Evolutionary conservation across 2,113 vertebrate species (phyloP).

Genomic region (Dromas ardeola): DNA sequence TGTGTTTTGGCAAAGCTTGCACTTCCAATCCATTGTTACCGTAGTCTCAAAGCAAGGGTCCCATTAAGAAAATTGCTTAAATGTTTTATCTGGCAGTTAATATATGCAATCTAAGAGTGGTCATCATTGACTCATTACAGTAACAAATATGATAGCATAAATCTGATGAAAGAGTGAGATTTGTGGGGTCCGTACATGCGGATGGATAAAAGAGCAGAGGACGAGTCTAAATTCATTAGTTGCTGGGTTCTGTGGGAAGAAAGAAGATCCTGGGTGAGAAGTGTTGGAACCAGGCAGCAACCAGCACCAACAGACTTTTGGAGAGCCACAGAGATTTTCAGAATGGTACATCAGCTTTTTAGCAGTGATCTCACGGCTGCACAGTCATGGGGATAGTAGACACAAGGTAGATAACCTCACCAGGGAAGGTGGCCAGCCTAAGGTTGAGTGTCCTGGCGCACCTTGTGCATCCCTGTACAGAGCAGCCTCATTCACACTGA

Average conservation of each 20-base stretch:
- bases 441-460: neutral
- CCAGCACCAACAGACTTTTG: neutral
- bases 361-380: neutral
- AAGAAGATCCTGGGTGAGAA: neutral
- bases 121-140: neutral
- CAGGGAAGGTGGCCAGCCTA: neutral
- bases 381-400: neutral
- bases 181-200: neutral
- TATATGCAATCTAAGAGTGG: neutral
- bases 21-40: neutral
- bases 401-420: neutral
- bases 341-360: neutral
- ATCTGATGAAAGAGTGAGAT: neutral
- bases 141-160: neutral
- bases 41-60: neutral
- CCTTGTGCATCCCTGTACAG: neutral
- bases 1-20: neutral
- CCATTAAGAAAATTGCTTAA: conserved; percentile 13
- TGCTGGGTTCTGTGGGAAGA: neutral
- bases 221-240: neutral
- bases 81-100: neutral
- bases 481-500: neutral
- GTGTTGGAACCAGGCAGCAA: neutral
- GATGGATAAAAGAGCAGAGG: neutral
- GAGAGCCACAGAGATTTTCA: neutral